A percentile compares a stretch with the other conserved stretches of the same genome.
Evolutionary conservation across 1,140 invertebrate species (phyloP).

Genomic region (Eumaeus atala): DNA sequence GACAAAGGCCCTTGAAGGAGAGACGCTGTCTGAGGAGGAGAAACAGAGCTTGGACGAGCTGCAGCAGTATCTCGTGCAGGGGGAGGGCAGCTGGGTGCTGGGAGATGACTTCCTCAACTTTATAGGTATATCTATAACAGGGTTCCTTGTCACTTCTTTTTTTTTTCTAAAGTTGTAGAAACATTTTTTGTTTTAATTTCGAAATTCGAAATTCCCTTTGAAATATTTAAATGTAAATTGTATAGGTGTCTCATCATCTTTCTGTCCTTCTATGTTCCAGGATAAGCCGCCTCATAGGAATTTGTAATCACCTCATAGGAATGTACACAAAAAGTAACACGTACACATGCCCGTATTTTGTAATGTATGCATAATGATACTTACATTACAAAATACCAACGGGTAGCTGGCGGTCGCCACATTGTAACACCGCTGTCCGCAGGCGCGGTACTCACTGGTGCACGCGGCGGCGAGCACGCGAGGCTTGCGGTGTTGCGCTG

Average conservation of each 20-base stretch:
- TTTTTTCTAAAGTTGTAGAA: no score
- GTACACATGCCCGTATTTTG: not conserved
- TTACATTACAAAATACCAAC: no score
- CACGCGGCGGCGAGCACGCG: conserved; percentile 75
- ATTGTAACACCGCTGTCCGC: not conserved
- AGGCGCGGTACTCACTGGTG: conserved; percentile 48
- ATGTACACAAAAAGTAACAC: no score
- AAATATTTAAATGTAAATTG: no score
- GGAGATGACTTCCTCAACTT: conserved; percentile 91
- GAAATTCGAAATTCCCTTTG: no score
- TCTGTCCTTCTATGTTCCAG: no score
- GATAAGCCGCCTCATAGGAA: no score
- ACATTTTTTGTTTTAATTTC: no score
- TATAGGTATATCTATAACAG: conserved; percentile 80
- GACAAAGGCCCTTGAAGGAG: conserved; percentile 38
- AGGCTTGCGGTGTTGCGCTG: conserved; percentile 77
- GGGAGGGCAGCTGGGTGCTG: conserved; percentile 93
- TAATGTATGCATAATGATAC: no score
- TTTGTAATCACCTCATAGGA: no score
- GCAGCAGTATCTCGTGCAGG: conserved; percentile 88
- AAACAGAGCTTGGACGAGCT: conserved; percentile 84
- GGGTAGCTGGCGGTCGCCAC: not conserved
- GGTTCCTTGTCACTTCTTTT: no score
- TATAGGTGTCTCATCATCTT: no score
- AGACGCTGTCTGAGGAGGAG: conserved; percentile 76